Evolutionary conservation across 2,113 vertebrate species (phyloP).

Genomic region (human (Homo sapiens)): DNA sequence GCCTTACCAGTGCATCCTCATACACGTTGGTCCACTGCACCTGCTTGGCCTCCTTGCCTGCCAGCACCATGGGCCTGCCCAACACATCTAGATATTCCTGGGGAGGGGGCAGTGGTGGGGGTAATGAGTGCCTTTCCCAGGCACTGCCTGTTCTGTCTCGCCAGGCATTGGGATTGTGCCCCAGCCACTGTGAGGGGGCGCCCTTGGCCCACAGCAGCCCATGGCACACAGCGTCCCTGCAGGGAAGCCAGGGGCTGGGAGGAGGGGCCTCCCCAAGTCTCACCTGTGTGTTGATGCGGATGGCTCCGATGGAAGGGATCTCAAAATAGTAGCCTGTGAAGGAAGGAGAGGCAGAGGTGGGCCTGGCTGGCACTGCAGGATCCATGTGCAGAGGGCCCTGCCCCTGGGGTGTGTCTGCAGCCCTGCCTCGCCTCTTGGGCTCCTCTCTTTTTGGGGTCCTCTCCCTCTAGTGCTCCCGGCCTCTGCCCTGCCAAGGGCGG

Average conservation of each 20-base stretch:
- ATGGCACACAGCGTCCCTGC: fast-evolving
- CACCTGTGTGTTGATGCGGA: constrained; percentile 99
- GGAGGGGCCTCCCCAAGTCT: background rate
- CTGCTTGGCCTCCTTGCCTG: constrained; percentile 94
- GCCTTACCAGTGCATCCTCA: constrained; percentile 95
- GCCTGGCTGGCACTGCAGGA: background rate
- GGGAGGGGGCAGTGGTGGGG: background rate
- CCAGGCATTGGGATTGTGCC: background rate
- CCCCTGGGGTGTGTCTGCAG: background rate
- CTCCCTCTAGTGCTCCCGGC: background rate
- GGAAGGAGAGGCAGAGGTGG: constrained; percentile 61
- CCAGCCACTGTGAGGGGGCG: constrained; percentile 27
- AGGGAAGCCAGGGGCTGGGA: background rate
- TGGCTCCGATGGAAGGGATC: constrained; percentile 98
- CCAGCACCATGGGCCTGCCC: constrained; percentile 97
- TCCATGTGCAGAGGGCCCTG: background rate
- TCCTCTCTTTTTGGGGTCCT: background rate
- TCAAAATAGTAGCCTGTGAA: constrained; percentile 98
- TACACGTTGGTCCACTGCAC: constrained; percentile 99
- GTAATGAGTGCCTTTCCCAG: background rate
- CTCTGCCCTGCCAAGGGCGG: background rate
- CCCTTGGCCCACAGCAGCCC: background rate
- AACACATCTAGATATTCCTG: constrained; percentile 98
- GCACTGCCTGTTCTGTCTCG: background rate
- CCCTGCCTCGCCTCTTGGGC: background rate